These are phyloP conservation scores for Littorina saxatilis DNA, from an alignment of 1,140 invertebrate species.

Conservation along the genomic window DNA sequence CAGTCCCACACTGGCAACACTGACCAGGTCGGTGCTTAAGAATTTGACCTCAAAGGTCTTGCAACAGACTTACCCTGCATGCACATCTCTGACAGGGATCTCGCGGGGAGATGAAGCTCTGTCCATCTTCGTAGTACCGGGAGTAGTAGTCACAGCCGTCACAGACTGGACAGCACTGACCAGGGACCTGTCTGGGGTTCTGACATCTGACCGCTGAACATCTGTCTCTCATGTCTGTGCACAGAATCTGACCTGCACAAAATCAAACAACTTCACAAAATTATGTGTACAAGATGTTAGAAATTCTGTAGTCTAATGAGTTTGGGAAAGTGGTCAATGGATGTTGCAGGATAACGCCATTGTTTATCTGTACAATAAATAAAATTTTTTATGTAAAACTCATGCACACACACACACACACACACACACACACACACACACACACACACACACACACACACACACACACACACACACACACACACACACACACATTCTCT, in stretches of 20 bases:
- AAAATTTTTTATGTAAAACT: too few species aligned
- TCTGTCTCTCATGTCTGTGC: constrained; percentile 46
- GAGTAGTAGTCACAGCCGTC: constrained; percentile 62
- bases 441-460: too few species aligned
- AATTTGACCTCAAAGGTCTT: too few species aligned
- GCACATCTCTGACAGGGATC: constrained; percentile 65
- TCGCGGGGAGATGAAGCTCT: constrained; percentile 52
- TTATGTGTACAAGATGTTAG: neutral
- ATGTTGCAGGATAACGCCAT: too few species aligned
- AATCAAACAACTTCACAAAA: too few species aligned
- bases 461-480: too few species aligned
- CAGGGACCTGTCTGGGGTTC: constrained; percentile 46
- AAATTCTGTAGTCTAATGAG: too few species aligned
- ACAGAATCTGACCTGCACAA: constrained; percentile 63
- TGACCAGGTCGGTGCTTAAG: too few species aligned
- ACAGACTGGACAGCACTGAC: constrained; percentile 70
- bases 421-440: too few species aligned
- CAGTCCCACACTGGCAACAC: constrained; percentile 68
- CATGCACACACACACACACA: too few species aligned
- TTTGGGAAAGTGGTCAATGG: too few species aligned
- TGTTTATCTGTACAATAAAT: neutral
- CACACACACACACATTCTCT: too few species aligned
- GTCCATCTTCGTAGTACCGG: constrained; percentile 59
- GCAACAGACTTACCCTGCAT: constrained; percentile 58
- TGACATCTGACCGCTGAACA: constrained; percentile 59